Base-by-base conservation (phyloP, 1,140 invertebrate species). In the Musca vetustissima region DNA sequence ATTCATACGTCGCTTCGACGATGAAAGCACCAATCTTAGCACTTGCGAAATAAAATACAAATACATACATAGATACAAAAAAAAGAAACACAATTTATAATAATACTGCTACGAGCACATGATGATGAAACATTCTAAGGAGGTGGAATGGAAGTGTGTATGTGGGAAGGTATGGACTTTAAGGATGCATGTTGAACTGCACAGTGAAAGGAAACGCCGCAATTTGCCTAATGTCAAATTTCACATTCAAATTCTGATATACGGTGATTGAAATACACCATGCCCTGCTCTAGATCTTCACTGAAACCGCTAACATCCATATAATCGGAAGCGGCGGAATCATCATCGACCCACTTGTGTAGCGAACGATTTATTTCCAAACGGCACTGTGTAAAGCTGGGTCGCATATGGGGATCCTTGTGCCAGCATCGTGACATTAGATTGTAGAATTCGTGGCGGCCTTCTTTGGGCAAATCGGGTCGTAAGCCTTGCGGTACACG, bases 271-370 rank as follows among this genome's bases (percentile, higher is more conserved):
- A 82, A 82, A 71, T 82, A 82, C 25, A 82, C 77, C 69, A 82
- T 79, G 69, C 80, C 80, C 59, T 82, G 80, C 66, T 82, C 80
- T 57, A 82, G 88, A 78, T 90, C 89, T 72, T 89, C 89, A 66
- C 90, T 90, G 73, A 92, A 91, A 50, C 90, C 91, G 74, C 92
- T 90, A 21, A 93, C 83, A 74, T 93, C 91, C 66, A 93, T 90
- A 76, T 92, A 93, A 73, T 90, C 89, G 2, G 89, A 86, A 66
- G 87, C 88, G 21, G 89, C 86, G 32, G 91, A 88, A 64, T 89
- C 87, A 70, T 91, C 89, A 70, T 92, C 90, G 47, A 79, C 76
- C 80, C 80, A 82, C 64, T 82, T 81, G 70, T 77, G 76, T 55
- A 82, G 71, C 36, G 78, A 77, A 43, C 76, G 73, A 0, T 88